Base-by-base conservation (phyloP, 2,888 invertebrate species). In the Opisthograptis luteolata region DNA sequence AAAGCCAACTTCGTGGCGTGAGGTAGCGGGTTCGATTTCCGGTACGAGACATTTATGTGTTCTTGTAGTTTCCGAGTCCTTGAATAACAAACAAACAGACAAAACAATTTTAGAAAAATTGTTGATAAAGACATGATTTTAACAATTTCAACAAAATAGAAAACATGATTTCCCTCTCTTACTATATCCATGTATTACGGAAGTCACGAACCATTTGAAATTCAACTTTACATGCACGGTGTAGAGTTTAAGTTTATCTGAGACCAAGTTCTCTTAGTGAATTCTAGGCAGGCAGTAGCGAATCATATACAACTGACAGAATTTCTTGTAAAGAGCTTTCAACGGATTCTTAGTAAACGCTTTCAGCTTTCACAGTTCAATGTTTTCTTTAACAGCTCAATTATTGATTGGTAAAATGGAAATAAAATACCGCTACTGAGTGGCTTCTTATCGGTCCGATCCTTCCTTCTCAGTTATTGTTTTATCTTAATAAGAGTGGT, bases 281-380 rank as follows among this genome's bases (percentile, higher is more conserved):
- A 22, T 44, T 39, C 24, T 39, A 30, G 27, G 15, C 28, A 17
- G 34, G 28, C 20, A 32, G 25, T 37, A 12, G 19, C 10, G 42
- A 44, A 40, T 50, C 28, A 34, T 44, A 30, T 34, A 50, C 32
- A 40, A 28, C 15, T 14, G 24, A 50, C 35, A 40, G 44, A 50
- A 40, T 40, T 50, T 40, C 50, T 40, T 28, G 27, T 19, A 9
- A 19, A 32, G 14, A 19, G 42, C 37, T 44, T 39, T 44, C 39
- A 22, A 19, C 39, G 12, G 37, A 31, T 32, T 35, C 31, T 19
- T 36, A 34, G 19, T 22, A 40, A 28, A 34, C 30, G 24, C 40
- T 31, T 34, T 34, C 13, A 34, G 34, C 42, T 49, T 43, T 41
- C n/a, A n/a, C n/a, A n/a, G n/a, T n/a, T n/a, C n/a, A n/a, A n/a